Conservation (phyloP, 2,888 invertebrate genomes). For the Mesoligia furuncula region DNA sequence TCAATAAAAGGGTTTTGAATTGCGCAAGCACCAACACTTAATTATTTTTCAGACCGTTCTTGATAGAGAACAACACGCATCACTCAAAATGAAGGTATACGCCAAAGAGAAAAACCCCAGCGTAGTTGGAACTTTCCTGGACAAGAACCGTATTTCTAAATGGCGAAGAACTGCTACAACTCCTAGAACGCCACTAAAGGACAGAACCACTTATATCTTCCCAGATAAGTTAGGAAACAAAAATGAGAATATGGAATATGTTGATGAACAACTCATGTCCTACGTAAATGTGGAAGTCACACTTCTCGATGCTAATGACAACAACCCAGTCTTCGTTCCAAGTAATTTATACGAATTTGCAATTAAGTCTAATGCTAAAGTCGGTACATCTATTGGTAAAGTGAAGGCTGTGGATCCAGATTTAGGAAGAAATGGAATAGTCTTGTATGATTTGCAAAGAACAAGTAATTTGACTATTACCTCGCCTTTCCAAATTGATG, state of each 20-base stretch:
- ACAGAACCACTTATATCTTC: constrained; percentile 87
- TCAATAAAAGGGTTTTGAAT: background rate
- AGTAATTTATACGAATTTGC: constrained; percentile 95
- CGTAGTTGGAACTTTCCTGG: constrained; percentile 90
- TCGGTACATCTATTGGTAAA: constrained; percentile 94
- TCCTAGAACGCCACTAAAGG: constrained; percentile 73
- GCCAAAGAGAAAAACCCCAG: constrained; percentile 94
- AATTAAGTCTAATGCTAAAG: constrained; percentile 92
- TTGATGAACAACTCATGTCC: constrained; percentile 87
- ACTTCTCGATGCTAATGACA: constrained; percentile 97
- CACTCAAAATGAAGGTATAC: constrained; percentile 93
- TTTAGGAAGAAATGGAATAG: constrained; percentile 93
- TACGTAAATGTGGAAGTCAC: constrained; percentile 95
- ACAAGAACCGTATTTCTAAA: constrained; percentile 84
- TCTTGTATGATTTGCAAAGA: constrained; percentile 93
- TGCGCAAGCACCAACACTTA: background rate
- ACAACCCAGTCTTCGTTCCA: constrained; percentile 96
- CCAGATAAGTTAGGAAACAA: constrained; percentile 85
- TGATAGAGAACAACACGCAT: constrained; percentile 94
- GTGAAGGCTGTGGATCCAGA: constrained; percentile 96
- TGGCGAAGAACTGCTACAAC: constrained; percentile 80
- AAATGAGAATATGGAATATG: constrained; percentile 84
- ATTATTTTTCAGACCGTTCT: constrained; percentile 90
- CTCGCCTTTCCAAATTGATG: constrained; percentile 93
- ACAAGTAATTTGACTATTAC: constrained; percentile 92